Evolutionary conservation across 2,113 vertebrate genomes (phyloP).

Genomic region (western clawed frog (Xenopus tropicalis)): DNA sequence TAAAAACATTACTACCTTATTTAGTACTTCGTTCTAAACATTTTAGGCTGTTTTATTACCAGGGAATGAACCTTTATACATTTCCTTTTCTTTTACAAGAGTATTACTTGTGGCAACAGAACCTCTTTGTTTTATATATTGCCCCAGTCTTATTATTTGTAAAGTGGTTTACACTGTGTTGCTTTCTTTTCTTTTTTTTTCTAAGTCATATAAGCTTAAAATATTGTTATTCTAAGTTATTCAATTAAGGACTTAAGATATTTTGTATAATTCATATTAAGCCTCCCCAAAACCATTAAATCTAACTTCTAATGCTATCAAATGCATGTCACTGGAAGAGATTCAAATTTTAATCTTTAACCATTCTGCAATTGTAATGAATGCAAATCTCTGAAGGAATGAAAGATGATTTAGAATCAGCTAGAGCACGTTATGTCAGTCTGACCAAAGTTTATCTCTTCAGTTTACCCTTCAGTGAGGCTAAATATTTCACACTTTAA

Average conservation of each 20-base stretch:
- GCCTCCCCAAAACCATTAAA: constrained; percentile 56
- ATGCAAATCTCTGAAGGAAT: constrained; percentile 56
- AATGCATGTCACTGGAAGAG: constrained; percentile 54
- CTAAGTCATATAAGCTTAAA: constrained; percentile 52
- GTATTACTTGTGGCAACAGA: no score
- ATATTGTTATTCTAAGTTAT: constrained; percentile 50
- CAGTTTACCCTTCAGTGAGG: constrained; percentile 15
- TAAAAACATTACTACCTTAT: no score
- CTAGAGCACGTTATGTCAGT: constrained; percentile 40
- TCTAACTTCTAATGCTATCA: constrained; percentile 54
- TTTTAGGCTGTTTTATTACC: no score
- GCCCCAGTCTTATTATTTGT: no score
- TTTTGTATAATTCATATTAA: constrained; percentile 58
- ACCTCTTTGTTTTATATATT: no score
- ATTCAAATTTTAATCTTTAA: constrained; percentile 58
- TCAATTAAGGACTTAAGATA: constrained; percentile 58
- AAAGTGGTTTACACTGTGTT: no score
- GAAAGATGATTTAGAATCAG: constrained; percentile 53
- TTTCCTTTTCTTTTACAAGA: no score
- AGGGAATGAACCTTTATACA: no score
- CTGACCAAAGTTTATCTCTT: constrained; percentile 52
- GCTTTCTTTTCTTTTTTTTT: constrained; percentile 2
- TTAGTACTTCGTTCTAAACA: no score
- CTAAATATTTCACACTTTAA: constrained; percentile 44
- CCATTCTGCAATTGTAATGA: constrained; percentile 56